Conservation (phyloP, 2,797 vertebrate genomes). For the Channa striata region DNA sequence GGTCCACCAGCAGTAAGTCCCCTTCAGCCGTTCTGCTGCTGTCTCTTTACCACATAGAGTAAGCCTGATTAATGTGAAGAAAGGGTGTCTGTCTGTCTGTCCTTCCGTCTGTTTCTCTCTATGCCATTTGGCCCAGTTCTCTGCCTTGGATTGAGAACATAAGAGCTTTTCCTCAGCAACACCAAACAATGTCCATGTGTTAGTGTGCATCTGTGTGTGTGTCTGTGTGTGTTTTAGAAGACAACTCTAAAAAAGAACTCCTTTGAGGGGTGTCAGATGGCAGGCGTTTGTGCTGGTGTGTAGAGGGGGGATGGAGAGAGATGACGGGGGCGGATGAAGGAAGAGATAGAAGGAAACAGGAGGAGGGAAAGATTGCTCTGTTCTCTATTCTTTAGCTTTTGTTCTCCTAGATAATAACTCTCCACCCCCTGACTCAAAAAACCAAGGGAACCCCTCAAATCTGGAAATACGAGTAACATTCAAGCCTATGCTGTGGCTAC, state of each 20-base stretch:
- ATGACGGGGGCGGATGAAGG: slow-evolving; percentile 62
- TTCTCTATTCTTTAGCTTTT: slow-evolving; percentile 71
- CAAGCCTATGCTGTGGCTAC: slow-evolving; percentile 8
- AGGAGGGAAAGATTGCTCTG: slow-evolving; percentile 57
- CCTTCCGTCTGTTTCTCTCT: slow-evolving; percentile 54
- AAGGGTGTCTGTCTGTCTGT: slow-evolving; percentile 49
- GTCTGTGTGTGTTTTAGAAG: slow-evolving; percentile 47
- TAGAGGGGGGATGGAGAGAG: slow-evolving; percentile 48
- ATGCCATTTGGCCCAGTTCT: slow-evolving; percentile 52
- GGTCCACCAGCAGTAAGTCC: slow-evolving; percentile 43
- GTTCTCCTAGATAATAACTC: slow-evolving; percentile 69
- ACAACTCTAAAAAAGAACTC: slow-evolving; percentile 65
- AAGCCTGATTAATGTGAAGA: slow-evolving; percentile 42
- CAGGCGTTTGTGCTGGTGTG: slow-evolving; percentile 72
- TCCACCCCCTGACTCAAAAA: slow-evolving; percentile 60
- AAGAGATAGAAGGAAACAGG: slow-evolving; percentile 62
- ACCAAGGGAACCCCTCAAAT: slow-evolving; percentile 46
- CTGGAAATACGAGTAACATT: slow-evolving; percentile 33
- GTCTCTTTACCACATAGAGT: slow-evolving; percentile 30
- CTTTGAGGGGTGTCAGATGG: slow-evolving; percentile 81
- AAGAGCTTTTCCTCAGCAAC: slow-evolving; percentile 43
- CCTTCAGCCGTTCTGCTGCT: slow-evolving; percentile 42
- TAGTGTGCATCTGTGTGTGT: slow-evolving; percentile 32
- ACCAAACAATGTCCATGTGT: slow-evolving; percentile 35
- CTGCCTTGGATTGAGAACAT: slow-evolving; percentile 57